Conservation (phyloP, 2,888 invertebrate genomes). For the Lepidocyrtoides sp. region DNA sequence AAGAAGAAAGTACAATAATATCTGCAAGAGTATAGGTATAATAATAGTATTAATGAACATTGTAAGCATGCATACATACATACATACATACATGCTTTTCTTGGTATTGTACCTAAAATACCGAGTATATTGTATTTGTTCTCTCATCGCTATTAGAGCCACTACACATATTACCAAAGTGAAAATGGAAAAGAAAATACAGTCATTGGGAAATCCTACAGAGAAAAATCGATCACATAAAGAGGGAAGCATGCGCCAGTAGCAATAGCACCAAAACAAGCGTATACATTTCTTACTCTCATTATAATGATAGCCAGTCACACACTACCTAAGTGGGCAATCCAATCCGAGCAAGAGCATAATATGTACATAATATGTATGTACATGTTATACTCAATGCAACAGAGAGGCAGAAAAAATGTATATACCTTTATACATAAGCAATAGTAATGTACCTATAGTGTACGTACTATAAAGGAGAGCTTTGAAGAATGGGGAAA, state of each 20-base stretch:
- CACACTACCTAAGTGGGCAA: not conserved
- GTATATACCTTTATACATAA: not conserved
- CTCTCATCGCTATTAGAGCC: not conserved
- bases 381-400: not conserved
- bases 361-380: not conserved
- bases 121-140: not conserved
- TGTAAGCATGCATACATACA: no score
- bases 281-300: conserved; percentile 4
- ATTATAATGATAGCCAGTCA: conserved; percentile 19
- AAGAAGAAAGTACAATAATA: no score
- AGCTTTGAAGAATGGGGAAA: conserved; percentile 50
- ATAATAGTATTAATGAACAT: no score
- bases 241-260: conserved; percentile 73
- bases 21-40: no score
- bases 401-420: not conserved
- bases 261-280: conserved; percentile 35
- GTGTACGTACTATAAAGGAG: not conserved
- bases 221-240: conserved; percentile 74
- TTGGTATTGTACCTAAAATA: not conserved
- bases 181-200: conserved; percentile 54
- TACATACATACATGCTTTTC: not conserved
- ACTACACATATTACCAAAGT: conserved; percentile 12
- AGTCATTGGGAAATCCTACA: conserved; percentile 73
- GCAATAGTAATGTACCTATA: no score
- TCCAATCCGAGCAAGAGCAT: not conserved